A percentile compares a stretch with the other conserved stretches of the same genome.
Conservation (phyloP, 2,113 vertebrate genomes). For the Hyaena hyaena region DNA sequence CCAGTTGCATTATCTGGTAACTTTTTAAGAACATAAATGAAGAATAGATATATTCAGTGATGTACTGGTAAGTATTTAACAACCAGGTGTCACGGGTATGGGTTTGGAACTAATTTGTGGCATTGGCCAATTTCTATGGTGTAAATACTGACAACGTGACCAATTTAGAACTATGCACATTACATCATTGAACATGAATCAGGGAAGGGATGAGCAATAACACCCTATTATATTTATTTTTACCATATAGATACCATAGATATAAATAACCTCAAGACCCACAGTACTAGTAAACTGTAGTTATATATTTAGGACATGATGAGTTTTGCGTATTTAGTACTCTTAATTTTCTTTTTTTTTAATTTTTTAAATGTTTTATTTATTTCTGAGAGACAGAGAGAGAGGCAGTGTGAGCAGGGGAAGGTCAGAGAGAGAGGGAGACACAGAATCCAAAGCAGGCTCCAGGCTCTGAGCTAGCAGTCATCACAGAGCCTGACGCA, state of each 20-base stretch:
- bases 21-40: constrained; percentile 6
- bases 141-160: background rate
- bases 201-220: background rate
- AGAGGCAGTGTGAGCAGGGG: too few relatives aligned
- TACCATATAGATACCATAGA: background rate
- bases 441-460: too few relatives aligned
- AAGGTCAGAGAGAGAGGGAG: too few relatives aligned
- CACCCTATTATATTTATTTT: background rate
- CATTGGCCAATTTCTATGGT: background rate
- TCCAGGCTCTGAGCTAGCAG: too few relatives aligned
- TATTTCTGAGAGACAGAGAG: too few relatives aligned
- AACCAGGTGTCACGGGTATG: background rate
- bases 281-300: background rate
- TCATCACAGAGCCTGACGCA: too few relatives aligned
- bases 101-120: background rate
- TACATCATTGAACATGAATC: background rate
- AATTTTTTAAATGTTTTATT: too few relatives aligned
- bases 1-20: background rate
- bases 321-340: background rate
- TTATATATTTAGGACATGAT: background rate
- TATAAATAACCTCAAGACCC: background rate
- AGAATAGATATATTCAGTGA: background rate
- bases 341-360: background rate
- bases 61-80: background rate
- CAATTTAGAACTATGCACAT: background rate